Conservation (phyloP, 2,888 invertebrate species). For the Bembecia ichneumoniformis region DNA sequence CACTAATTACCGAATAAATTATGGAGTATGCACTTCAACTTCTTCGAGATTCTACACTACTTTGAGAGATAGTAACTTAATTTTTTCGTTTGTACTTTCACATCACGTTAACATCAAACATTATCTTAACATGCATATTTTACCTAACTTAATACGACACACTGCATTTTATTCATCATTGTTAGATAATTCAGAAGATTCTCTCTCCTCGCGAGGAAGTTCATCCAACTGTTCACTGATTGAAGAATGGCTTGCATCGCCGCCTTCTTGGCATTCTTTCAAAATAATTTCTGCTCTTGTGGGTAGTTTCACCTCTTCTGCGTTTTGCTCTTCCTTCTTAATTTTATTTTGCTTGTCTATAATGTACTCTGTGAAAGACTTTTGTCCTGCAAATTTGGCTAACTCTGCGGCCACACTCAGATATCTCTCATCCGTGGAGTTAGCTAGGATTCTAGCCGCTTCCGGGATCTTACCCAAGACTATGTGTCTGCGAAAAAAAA, state of each 20-base stretch:
- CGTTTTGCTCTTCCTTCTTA: slow-evolving; percentile 12
- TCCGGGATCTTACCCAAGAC: slow-evolving; percentile 71
- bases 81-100: too few species aligned
- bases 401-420: slow-evolving; percentile 74
- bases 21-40: too few species aligned
- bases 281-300: slow-evolving; percentile 32
- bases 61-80: too few species aligned
- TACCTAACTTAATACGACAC: too few species aligned
- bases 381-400: slow-evolving; percentile 63
- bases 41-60: too few species aligned
- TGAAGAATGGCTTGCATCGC: neutral
- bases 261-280: slow-evolving; percentile 6
- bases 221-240: too few species aligned
- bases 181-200: too few species aligned
- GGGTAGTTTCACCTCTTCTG: slow-evolving; percentile 25
- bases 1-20: too few species aligned
- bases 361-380: slow-evolving; percentile 41
- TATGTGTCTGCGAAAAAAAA: slow-evolving; percentile 63
- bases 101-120: too few species aligned
- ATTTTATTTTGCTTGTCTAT: slow-evolving; percentile 18
- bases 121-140: too few species aligned
- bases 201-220: too few species aligned
- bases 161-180: too few species aligned
- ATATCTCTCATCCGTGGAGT: slow-evolving; percentile 61
- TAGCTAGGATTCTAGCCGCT: slow-evolving; percentile 74